Percentiles rank a stretch among this genome's conserved stretches.
Conservation (phyloP, 2,797 vertebrate species). For the Syngnathus rostellatus region DNA sequence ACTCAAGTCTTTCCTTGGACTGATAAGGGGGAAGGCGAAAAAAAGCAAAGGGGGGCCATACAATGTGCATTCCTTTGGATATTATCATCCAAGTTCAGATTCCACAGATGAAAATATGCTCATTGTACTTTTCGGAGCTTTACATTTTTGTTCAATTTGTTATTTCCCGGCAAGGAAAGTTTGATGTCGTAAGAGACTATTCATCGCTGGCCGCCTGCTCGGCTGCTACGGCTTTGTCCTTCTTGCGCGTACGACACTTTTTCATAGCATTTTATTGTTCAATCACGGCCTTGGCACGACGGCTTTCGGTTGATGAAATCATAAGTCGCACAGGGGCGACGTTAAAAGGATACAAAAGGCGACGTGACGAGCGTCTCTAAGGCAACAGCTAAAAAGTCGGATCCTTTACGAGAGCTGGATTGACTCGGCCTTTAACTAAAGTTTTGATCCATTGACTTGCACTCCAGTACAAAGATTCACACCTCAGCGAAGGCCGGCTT, state of each 20-base stretch:
- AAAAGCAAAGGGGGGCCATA: slow-evolving; percentile 41
- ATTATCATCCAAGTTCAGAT: slow-evolving; percentile 31
- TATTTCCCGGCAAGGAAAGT: slow-evolving; percentile 36
- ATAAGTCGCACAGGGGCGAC: slow-evolving; percentile 30
- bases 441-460: not conserved
- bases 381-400: slow-evolving; percentile 21
- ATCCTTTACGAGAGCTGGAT: slow-evolving; percentile 3
- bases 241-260: slow-evolving; percentile 30
- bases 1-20: slow-evolving; percentile 27
- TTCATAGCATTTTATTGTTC: slow-evolving; percentile 41
- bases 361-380: slow-evolving; percentile 26
- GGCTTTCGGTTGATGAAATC: slow-evolving; percentile 43
- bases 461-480: not conserved
- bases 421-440: not conserved
- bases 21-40: slow-evolving; percentile 47
- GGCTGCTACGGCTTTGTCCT: slow-evolving; percentile 41
- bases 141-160: slow-evolving; percentile 30
- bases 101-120: slow-evolving; percentile 50
- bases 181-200: slow-evolving; percentile 35
- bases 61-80: slow-evolving; percentile 55
- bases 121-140: slow-evolving; percentile 36
- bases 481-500: slow-evolving; percentile 5
- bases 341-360: slow-evolving; percentile 29
- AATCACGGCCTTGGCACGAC: slow-evolving; percentile 38
- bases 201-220: slow-evolving; percentile 32